Evolutionary conservation across 2,113 vertebrate genomes (phyloP).

Genomic region (Aramus guarauna): DNA sequence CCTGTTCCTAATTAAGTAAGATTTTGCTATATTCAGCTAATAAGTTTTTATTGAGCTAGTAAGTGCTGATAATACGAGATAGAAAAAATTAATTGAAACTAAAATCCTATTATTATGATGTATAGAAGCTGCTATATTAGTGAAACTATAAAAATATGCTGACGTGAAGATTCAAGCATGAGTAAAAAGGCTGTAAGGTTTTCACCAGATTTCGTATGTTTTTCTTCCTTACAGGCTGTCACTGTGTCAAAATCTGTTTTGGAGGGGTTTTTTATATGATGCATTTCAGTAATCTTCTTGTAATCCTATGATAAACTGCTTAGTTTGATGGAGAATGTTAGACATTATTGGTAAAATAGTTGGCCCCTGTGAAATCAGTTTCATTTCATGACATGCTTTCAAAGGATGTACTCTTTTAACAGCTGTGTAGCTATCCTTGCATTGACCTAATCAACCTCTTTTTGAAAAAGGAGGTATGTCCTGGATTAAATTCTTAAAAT

Average conservation of each 20-base stretch:
- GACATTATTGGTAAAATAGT: neutral
- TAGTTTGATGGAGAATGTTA: slow-evolving; percentile 44
- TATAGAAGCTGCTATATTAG: neutral
- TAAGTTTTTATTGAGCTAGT: neutral
- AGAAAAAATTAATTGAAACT: neutral
- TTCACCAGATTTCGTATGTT: neutral
- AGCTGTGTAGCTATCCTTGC: slow-evolving; percentile 33
- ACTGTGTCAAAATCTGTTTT: slow-evolving; percentile 9
- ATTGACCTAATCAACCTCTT: slow-evolving; percentile 36
- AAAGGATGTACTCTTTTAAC: neutral
- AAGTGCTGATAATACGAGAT: neutral
- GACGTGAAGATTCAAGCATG: neutral
- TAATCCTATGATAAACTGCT: slow-evolving; percentile 57
- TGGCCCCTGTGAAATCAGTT: neutral
- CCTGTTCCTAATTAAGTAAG: slow-evolving; percentile 4
- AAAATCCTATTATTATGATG: neutral
- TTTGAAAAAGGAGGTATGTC: neutral
- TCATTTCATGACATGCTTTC: neutral
- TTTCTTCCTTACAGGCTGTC: neutral
- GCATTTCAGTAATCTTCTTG: slow-evolving; percentile 56
- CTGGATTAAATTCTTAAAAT: slow-evolving; percentile 50
- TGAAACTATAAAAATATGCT: neutral
- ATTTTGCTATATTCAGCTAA: slow-evolving; percentile 11
- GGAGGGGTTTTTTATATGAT: neutral
- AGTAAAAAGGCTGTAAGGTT: neutral